Conservation (phyloP, 2,888 invertebrate genomes). For the Melanophora roralis region DNA sequence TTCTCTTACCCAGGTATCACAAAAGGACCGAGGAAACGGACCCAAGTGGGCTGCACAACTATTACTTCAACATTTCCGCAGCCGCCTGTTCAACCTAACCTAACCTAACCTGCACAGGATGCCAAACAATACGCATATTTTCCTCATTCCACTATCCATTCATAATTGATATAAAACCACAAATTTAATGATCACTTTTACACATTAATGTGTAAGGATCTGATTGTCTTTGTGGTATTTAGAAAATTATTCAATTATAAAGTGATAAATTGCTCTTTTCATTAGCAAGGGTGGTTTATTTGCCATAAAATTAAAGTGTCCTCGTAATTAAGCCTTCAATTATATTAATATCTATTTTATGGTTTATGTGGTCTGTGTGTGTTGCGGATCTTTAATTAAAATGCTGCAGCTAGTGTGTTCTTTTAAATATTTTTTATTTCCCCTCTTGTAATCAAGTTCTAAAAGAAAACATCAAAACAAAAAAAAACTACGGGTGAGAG, state of each 20-base stretch:
- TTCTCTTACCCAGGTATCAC: no score
- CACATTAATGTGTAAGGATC: background rate
- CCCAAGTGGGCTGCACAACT: no score
- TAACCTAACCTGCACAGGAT: no score
- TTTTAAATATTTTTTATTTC: background rate
- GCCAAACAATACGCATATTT: background rate
- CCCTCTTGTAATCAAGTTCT: constrained; percentile 14
- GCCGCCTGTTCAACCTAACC: no score
- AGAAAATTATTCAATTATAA: constrained; percentile 56
- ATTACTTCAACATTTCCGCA: no score
- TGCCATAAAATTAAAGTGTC: constrained; percentile 57
- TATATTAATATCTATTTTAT: constrained; percentile 2
- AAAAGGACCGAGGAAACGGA: no score
- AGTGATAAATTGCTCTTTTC: constrained; percentile 43
- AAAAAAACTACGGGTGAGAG: constrained; percentile 40
- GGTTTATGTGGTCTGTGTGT: constrained; percentile 9
- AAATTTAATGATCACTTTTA: constrained; percentile 14
- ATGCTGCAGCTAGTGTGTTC: background rate
- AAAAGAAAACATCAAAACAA: background rate
- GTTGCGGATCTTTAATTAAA: background rate
- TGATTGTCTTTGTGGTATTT: background rate
- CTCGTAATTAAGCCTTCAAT: constrained; percentile 57
- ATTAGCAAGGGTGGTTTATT: constrained; percentile 53
- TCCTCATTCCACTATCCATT: background rate
- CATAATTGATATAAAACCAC: constrained; percentile 2